phyloP scores from a whole-genome alignment of 37 sponge, comb jelly and placozoan genomes.

The Haliclona indistincta region DNA sequence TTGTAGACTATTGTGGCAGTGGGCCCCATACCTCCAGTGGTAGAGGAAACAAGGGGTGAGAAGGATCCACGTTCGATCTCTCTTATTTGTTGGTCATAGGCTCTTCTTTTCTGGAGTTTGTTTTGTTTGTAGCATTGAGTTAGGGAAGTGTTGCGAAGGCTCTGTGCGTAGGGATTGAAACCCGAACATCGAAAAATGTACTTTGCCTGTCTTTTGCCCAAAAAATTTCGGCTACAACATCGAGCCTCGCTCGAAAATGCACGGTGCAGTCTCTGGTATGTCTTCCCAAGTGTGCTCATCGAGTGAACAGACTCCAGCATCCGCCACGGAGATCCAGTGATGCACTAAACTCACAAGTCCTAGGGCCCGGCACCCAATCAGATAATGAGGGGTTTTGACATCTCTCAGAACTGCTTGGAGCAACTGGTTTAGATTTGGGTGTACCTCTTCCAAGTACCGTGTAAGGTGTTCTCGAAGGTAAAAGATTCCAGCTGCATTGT shows the following conservation, averaged over 20 bases:
- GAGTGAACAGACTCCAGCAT: too few species aligned
- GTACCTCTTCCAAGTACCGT: not conserved
- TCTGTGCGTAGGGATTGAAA: not conserved
- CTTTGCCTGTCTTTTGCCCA: conserved; percentile 27
- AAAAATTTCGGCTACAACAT: conserved; percentile 37
- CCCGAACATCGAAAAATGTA: too few species aligned
- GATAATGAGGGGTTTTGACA: not conserved
- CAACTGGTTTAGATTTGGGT: conserved; percentile 5
- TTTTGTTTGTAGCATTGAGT: conserved; percentile 13
- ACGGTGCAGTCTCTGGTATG: too few species aligned
- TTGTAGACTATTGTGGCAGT: too few species aligned
- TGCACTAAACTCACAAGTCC: conserved; percentile 23
- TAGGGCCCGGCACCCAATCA: conserved; percentile 29
- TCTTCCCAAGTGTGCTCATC: too few species aligned
- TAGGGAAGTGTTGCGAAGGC: conserved; percentile 1
- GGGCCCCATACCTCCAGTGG: too few species aligned
- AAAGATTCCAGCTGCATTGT: conserved; percentile 19
- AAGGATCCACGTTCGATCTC: too few species aligned
- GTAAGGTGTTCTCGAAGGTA: not conserved
- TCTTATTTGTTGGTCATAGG: too few species aligned
- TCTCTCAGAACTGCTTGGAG: conserved; percentile 25
- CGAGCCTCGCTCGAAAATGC: conserved; percentile 23
- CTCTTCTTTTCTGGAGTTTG: conserved; percentile 34
- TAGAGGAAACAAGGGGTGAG: too few species aligned
- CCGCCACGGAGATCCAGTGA: conserved; percentile 39